Base-by-base conservation (phyloP, 2,888 invertebrate species). In the Calliscelio sp. region DNA sequence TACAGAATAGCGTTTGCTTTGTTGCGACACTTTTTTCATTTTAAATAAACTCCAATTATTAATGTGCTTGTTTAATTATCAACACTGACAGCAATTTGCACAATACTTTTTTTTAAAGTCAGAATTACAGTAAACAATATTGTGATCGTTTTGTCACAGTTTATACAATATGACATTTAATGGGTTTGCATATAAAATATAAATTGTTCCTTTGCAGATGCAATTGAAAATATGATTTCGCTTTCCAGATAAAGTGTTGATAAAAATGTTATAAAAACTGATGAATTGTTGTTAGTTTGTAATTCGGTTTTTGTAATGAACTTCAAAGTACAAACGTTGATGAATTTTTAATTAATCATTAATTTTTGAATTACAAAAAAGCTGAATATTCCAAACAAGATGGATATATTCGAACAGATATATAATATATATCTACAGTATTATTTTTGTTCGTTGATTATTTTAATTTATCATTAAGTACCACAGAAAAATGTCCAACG, bases 141-240 rank as follows among this genome's bases (percentile, higher is more conserved):
- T 28, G 28, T 28, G 25, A 32, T 57, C 28, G 59, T 20, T 79
- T 70, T 63, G 16, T 51, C 38, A 71, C 53, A 55, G 32, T 63
- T 63, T 71, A 66, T 80, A 81, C 80, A 63, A 59, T 51, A 53
- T 66, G 41, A 51, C 25, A 22, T 59, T 11, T 38, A 8, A 53
- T 59, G 41, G 57, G 57, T 71, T 73, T 70, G 73, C 65, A 35
- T 73, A 73, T 35, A 73, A 80, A 80, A 80, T 73, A 80, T 73
- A 80, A 79, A 71, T 63, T 59, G 18, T 65, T n/a, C 49, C 24
- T 41, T 70, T 70, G 32, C 61, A 68, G 44, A 44, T 35, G 35
- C 59, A 78, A 78, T 78, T 78, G 6, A 78, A 78, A 78, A 78
- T 78, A 78, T 59, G 61, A 61, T 24, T 63, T 51, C 11, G 22